Base-by-base conservation (phyloP, 2,888 invertebrate genomes). In the Drosophila eohydei region DNA sequence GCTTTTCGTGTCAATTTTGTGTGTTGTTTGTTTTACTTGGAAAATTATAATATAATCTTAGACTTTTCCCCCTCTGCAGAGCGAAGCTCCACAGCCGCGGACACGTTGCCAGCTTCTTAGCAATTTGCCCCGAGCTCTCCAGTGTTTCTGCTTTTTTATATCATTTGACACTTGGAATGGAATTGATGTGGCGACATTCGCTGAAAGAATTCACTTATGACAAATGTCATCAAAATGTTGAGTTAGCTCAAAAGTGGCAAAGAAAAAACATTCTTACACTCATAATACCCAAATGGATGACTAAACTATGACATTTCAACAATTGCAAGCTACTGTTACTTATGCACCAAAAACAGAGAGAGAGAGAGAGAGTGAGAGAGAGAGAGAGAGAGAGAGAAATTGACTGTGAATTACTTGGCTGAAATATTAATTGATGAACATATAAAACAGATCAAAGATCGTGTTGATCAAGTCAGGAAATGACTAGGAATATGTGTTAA, bases 1-100 rank as follows among this genome's bases (percentile, higher is more conserved):
- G 86, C 70, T 87, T 80, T 86, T 86, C 87, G 86, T 86, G 86
- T 87, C 89, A 87, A 87, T 87, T 84, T 85, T 83, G 76, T 85
- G 71, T 83, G 81, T 68, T 85, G 80, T 83, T 85, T 79, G 74
- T 65, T 62, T 88, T 86, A 80, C 86, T 88, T 79, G 84, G 89
- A 83, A 50, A 88, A 87, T 86, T 86, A 87, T 86, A 86, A 87
- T 88, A 84, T 85, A 85, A 84, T 88, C 83, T 40, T 40, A 16
- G 40, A 40, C 52, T 44, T 44, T 21, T 43, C 26, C 26, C 52
- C 6, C n/a, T n/a, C 52, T 28, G 14, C 5, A 16, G 1, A 30
- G n/a, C n/a, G 28, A 28, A 43, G 11, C 43, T 75, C 76, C 67
- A 68, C 72, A 64, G 54, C 44, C 78, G 66, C 28, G 52, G 5